Evolutionary conservation across 2,888 invertebrate species (phyloP), one percentile per base, ranked within the genome.

Genomic region (Limenitis camilla): DNA sequence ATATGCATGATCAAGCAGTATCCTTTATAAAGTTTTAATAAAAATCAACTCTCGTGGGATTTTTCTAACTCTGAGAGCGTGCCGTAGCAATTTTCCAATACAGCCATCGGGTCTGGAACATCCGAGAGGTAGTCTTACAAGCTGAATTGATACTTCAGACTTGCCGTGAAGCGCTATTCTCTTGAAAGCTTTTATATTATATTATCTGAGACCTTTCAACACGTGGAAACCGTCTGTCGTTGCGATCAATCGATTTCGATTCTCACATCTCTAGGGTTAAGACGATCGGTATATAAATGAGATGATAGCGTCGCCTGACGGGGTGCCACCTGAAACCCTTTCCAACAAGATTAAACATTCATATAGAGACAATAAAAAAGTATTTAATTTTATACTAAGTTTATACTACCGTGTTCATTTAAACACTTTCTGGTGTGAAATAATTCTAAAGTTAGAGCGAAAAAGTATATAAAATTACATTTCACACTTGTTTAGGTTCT

Each of bases 101-200:
- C 78, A 83, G 75, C 79, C 74, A 84, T 82, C 76, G 65, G 69
- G 71, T 75, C 72, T 73, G 69, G 65, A 71, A 71, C 69, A 78
- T 74, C 72, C 73, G 74, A 74, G 71, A 76, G 78, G 78, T 79
- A 79, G 81, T 81, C 74, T 83, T 81, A 84, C 84, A 83, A 82
- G 78, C 75, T 78, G 82, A 83, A 85, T 84, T 85, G 84, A 84
- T 85, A 83, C 84, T 86, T 84, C 81, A 86, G 84, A 84, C 84
- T 75, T 75, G 73, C 75, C 66, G 75, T 75, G 73, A 74, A 79
- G 76, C 78, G 79, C 78, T 79, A 80, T 84, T 84, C 81, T 83
- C 78, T 84, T 85, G 84, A 86, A 85, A 87, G 86, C 82, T 86
- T 85, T 84, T 84, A 82, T 85, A 85, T 86, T 84, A 84, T 84